These are phyloP conservation scores for Scaptomyza tumidula DNA, from an alignment of 2,888 invertebrate genomes.

Conservation along the genomic window DNA sequence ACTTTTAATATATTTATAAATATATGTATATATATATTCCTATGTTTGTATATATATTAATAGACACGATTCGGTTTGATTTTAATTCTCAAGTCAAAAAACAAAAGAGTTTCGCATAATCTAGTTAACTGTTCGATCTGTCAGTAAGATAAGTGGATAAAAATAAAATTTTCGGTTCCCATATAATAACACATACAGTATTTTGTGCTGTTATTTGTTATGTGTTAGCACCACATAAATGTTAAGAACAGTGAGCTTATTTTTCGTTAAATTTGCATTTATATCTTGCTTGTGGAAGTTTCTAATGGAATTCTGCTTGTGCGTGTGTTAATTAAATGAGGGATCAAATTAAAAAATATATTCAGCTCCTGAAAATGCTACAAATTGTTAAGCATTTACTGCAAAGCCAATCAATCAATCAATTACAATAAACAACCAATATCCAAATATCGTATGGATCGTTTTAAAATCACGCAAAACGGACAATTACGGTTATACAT, in stretches of 20 bases:
- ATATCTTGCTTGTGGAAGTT: conserved; percentile 50
- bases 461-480: conserved; percentile 33
- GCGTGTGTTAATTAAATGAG: conserved; percentile 34
- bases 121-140: conserved; percentile 42
- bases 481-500: conserved; percentile 19
- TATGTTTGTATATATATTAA: conserved; percentile 7
- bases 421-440: conserved; percentile 9
- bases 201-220: conserved; percentile 48
- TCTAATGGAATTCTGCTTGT: conserved; percentile 73
- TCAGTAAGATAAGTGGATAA: conserved; percentile 50
- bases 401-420: conserved; percentile 11
- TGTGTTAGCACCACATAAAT: conserved; percentile 62
- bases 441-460: conserved; percentile 45
- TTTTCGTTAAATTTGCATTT: conserved; percentile 41
- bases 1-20: conserved; percentile 12
- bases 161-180: conserved; percentile 35
- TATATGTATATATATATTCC: conserved; percentile 11
- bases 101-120: conserved; percentile 42
- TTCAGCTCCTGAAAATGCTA: conserved; percentile 24
- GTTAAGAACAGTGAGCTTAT: conserved; percentile 54
- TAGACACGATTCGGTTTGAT: conserved; percentile 29
- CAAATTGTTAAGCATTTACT: conserved; percentile 13
- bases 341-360: conserved; percentile 14
- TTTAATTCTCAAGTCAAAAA: conserved; percentile 14
- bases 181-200: conserved; percentile 43